Evolutionary conservation across 64 coral and sea anemone species (phyloP), one percentile per base, ranked within the genome.

Genomic region (Pocillopora verrucosa): DNA sequence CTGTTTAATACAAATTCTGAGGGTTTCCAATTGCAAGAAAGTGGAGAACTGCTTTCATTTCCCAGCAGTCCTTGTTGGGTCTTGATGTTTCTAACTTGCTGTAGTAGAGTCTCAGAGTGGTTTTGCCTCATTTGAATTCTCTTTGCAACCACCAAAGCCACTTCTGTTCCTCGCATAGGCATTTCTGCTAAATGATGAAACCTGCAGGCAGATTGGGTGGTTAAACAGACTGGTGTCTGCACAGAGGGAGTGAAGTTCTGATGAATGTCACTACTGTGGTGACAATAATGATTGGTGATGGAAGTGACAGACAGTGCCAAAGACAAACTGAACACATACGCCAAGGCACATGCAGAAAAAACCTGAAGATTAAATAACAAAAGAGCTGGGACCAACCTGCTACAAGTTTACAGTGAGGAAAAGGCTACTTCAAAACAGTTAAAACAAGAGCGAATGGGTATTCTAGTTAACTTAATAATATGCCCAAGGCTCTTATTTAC

Each of bases 271-370:
- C 7, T 51, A 51, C 41, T 51, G 34, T 24, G 34, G 16, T 72
- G 74, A 11, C 34, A 38, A 45, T 77, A 38, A 9, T 14, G 38
- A 36, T 30, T 17, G 10, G 84, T 36, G 10, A 87, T 58, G 19
- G 84, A 34, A 63, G 35, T 72, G 11, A 72, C 14, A 24, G 82
- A 77, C 70, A 92, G 60, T 57, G 86, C 82, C 51, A 92, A 9
- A 6, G 90, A 92, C 16, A 92, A 30, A 87, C 90, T 82, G 13
- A 92, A 63, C 15, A 92, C 17, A 13, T 92, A 92, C 22, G 90
- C 83, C 51, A 77, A 10, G 16, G 86, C 13, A 63, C 83, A 92
- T 2, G 74, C 74, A 20, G 73, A 80, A 10, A 92, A 20, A 10
- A 78, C 86, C 90, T 92, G 13, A 17, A 65, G 14, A 72, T 73